Conservation (phyloP, 2,888 invertebrate genomes). For the Deladenus siricidicola region DNA sequence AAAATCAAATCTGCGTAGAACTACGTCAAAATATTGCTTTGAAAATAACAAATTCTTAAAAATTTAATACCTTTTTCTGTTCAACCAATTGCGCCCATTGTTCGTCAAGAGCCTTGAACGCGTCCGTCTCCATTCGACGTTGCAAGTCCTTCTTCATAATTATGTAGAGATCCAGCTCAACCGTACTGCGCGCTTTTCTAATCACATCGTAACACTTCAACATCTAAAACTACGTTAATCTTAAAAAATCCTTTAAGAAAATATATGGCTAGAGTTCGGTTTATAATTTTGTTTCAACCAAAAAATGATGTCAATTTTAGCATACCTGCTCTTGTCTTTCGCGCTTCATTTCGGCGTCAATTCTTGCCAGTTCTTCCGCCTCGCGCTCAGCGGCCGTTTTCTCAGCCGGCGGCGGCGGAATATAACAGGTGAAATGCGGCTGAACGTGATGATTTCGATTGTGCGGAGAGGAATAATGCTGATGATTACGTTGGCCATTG, state of each 20-base stretch:
- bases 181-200: too few relatives aligned
- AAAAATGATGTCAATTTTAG: not conserved
- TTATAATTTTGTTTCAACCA: too few relatives aligned
- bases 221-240: too few relatives aligned
- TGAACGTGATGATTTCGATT: not conserved
- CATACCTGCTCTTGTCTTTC: not conserved
- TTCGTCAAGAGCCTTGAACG: constrained; percentile 16
- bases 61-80: not conserved
- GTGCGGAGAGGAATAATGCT: not conserved
- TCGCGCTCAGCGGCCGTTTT: not conserved
- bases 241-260: too few relatives aligned
- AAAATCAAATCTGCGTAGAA: too few relatives aligned
- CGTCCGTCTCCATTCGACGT: constrained; percentile 10
- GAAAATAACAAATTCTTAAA: not conserved
- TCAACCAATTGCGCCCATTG: not conserved
- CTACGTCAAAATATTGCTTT: too few relatives aligned
- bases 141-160: constrained; percentile 10
- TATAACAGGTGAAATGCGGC: not conserved
- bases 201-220: too few relatives aligned
- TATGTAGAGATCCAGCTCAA: too few relatives aligned
- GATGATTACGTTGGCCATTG: too few relatives aligned
- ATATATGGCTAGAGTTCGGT: too few relatives aligned
- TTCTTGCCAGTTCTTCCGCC: not conserved
- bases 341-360: not conserved
- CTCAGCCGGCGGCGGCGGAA: not conserved